Evolutionary conservation across 1,140 invertebrate species (phyloP), one percentile per base, ranked within the genome.

Genomic region (Drosophila dunni): DNA sequence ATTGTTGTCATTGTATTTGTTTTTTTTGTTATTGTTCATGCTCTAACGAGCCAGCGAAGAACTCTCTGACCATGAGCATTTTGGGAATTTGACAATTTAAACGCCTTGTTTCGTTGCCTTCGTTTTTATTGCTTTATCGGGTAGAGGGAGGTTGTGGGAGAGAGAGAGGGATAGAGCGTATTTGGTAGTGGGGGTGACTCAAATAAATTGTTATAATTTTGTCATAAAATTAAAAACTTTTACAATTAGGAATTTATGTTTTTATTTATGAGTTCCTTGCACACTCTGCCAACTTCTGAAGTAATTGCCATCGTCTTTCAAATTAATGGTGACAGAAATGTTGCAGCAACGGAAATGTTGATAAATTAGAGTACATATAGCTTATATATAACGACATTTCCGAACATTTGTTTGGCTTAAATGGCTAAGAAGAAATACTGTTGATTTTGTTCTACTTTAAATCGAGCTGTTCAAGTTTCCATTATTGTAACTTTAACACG

Each of bases 161-260:
- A 5, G 24, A 29, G 24, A 29, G 4, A 29, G 2, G 2, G 24
- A 29, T 2, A 24, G 24, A 24, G 24, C 1, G 3, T n/a, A 20
- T 20, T 20, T 5, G 4, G 6, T 3, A 2, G 24, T 0, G 11
- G 40, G 11, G 1, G 38, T 34, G 62, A 40, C 45, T 51, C 34
- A 64, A 83, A 88, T 89, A 88, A 79, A 88, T 88, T 83, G 84
- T 68, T 72, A 83, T 77, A 83, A 88, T 83, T 89, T 83, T 83
- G 76, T 89, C 84, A 83, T 78, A 83, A 88, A 81, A 83, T 77
- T 89, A 77, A 83, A 88, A 89, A 89, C 76, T 88, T 89, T 88
- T 79, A 80, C 83, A 88, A 88, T 88, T 88, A 88, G 51, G 66
- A 78, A 74, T 79, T 73, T 75, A 62, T 61, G 58, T 63, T 74